Evolutionary conservation across 2,113 vertebrate genomes (phyloP), one percentile per base, ranked within the genome.

Genomic region (Sebastes schlegelii): DNA sequence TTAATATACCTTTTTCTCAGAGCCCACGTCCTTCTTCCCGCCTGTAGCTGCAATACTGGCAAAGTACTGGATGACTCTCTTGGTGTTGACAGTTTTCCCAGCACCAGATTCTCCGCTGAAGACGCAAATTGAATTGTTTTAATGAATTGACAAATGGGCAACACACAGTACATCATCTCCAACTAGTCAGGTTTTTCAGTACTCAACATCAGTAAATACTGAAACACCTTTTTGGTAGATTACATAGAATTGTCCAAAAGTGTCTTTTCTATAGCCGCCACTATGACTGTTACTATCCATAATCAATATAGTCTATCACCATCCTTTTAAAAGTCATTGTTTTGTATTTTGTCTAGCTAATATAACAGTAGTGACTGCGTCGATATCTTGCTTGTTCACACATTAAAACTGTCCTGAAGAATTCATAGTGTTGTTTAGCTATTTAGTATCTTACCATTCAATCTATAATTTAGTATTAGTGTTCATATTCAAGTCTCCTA

Each of bases 71-170:
- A 98, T 97, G 78, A 98, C 97, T 82, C 97, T 94, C 85, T 98
- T 98, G 8, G 97, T 98, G 94, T 98, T 98, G 55, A 98, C 97
- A 70, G 97, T 98, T 94, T 98, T 98, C 84, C 97, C 97, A 0
- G 97, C 97, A 66, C 97, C 97, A 12, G 97, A 98, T 97, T 98
- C 97, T 96, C 97, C 97, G 0, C 97, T 98, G 89, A 34, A 2
- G 43, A 68, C 16, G 64, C 51, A 87, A 60, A 83, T n/a, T 2
- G 3, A 60, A 83, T n/a, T 2, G 3, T n/a, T 79, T 75, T 66
- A 9, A 68, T 45, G 66, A 61, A 43, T 10, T 1, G 46, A 51
- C 58, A 42, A 65, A 62, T 46, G 17, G 14, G 7, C 9, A 49
- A 42, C 8, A 10, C 46, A 9, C 45, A 54, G 14, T 4, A 17